Percentiles rank a stretch among this genome's conserved stretches.
Conservation (phyloP, 2,888 invertebrate genomes). For the Subacronicta megacephala region DNA sequence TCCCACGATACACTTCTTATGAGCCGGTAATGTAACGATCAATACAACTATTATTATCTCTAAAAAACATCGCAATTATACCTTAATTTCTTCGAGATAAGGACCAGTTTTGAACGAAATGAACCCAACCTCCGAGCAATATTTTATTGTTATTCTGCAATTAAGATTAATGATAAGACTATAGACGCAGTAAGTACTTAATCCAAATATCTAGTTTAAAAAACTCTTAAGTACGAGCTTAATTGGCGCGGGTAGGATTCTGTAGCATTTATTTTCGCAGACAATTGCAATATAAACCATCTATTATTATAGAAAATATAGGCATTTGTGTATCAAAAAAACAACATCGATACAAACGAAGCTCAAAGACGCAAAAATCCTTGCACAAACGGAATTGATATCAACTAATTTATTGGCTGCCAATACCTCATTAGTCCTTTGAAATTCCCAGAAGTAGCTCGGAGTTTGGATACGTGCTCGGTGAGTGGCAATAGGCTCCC, state of each 20-base stretch:
- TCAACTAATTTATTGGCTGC: too few species aligned
- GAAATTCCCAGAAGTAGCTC: too few species aligned
- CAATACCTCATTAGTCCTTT: too few species aligned
- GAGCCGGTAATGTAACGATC: conserved; percentile 82
- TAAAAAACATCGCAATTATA: conserved; percentile 64
- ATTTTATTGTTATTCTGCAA: conserved; percentile 89
- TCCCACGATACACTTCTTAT: conserved; percentile 89
- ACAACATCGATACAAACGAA: too few species aligned
- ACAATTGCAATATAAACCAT: background rate
- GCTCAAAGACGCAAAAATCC: too few species aligned
- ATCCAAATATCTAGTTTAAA: conserved; percentile 87
- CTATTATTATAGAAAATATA: too few species aligned
- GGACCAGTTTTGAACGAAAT: conserved; percentile 67
- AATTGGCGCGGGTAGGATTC: conserved; percentile 43
- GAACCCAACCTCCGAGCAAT: conserved; percentile 74
- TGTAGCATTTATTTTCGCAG: conserved; percentile 40
- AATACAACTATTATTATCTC: conserved; percentile 79
- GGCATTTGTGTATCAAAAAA: too few species aligned
- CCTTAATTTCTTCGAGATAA: conserved; percentile 69
- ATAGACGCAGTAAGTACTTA: conserved; percentile 87
- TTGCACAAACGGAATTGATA: too few species aligned
- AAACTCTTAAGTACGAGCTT: conserved; percentile 58
- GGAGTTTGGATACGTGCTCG: too few species aligned
- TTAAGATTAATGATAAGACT: conserved; percentile 89
- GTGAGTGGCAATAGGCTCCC: too few species aligned